A percentile compares a stretch with the other conserved stretches of the same genome.
Evolutionary conservation across 2,888 invertebrate species (phyloP).

Genomic region (Rhimphoctona megacephalus): DNA sequence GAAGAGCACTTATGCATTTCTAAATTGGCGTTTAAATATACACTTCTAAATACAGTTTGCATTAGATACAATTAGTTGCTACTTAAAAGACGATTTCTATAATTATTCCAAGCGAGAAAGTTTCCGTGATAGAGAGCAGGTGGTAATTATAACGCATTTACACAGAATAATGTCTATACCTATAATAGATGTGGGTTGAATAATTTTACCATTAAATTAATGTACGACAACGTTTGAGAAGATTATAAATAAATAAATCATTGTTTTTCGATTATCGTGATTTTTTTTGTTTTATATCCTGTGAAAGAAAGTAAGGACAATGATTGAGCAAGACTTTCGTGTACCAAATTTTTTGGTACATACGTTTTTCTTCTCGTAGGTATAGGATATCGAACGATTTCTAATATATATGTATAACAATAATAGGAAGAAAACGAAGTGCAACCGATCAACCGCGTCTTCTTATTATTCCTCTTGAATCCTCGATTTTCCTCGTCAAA

Average conservation of each 20-base stretch:
- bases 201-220: too few species aligned
- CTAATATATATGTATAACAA: slow-evolving; percentile 26
- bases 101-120: background rate
- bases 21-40: background rate
- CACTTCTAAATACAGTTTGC: background rate
- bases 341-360: background rate
- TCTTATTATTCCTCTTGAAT: slow-evolving; percentile 51
- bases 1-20: background rate
- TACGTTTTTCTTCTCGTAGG: slow-evolving; percentile 8
- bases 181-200: too few species aligned
- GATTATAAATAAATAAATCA: background rate
- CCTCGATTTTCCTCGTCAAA: slow-evolving; percentile 67
- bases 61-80: background rate
- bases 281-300: background rate
- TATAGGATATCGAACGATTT: slow-evolving; percentile 3
- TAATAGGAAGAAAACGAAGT: slow-evolving; percentile 64
- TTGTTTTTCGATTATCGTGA: background rate
- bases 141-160: background rate
- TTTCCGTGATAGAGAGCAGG: background rate
- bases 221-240: background rate
- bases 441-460: slow-evolving; percentile 60
- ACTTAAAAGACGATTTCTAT: background rate
- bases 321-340: background rate
- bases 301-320: background rate
- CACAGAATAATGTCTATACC: too few species aligned